These are phyloP conservation scores for Tipula helvola DNA, from an alignment of 2,888 invertebrate genomes.

Conservation along the genomic window DNA sequence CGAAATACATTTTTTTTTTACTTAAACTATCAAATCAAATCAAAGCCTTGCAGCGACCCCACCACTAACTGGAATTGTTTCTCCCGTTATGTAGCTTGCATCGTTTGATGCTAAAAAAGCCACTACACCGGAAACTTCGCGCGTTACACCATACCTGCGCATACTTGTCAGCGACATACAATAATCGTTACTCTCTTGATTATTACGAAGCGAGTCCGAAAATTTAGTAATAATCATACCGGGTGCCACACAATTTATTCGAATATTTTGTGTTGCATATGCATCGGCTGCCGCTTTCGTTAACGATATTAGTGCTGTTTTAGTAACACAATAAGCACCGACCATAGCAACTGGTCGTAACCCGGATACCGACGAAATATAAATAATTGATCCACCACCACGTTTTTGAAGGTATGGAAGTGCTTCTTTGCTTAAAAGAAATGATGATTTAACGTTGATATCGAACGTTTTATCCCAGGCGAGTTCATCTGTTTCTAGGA, in stretches of 20 bases:
- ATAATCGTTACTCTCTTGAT: slow-evolving; percentile 43
- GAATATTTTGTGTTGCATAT: slow-evolving; percentile 66
- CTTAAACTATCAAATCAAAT: slow-evolving; percentile 17
- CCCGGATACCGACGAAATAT: slow-evolving; percentile 80
- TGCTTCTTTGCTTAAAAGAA: slow-evolving; percentile 69
- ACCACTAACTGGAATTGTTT: slow-evolving; percentile 39
- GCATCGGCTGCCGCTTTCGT: slow-evolving; percentile 71
- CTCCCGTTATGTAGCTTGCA: slow-evolving; percentile 26
- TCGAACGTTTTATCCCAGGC: slow-evolving; percentile 96
- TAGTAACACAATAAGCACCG: slow-evolving; percentile 85
- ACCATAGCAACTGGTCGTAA: slow-evolving; percentile 50
- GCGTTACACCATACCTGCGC: slow-evolving; percentile 47
- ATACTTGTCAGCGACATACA: slow-evolving; percentile 20
- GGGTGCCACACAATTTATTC: slow-evolving; percentile 88
- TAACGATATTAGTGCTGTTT: slow-evolving; percentile 81
- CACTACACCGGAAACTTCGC: slow-evolving; percentile 64
- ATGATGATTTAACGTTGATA: slow-evolving; percentile 82
- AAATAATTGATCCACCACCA: slow-evolving; percentile 71
- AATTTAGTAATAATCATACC: slow-evolving; percentile 88
- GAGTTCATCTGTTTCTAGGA: slow-evolving; percentile 69
- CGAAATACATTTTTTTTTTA: too few species aligned
- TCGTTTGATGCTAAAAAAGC: slow-evolving; percentile 71
- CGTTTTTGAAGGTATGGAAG: slow-evolving; percentile 67
- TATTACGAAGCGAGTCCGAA: slow-evolving; percentile 49
- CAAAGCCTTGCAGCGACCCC: slow-evolving; percentile 61